Base-by-base conservation (phyloP, 2,888 invertebrate species). In the Pocota personata region DNA sequence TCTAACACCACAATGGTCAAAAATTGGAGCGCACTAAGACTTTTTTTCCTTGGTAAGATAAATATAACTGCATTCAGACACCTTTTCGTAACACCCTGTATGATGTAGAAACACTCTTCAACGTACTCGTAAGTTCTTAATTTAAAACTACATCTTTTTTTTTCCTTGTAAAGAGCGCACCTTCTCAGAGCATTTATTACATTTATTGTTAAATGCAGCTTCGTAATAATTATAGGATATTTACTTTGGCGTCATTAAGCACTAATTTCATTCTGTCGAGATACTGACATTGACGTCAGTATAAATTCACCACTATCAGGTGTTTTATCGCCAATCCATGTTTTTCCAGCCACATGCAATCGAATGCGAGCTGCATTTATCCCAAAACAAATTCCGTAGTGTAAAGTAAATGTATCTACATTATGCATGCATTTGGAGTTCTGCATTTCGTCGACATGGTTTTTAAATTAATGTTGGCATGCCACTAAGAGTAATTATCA, bases 391-490 rank as follows among this genome's bases (percentile, higher is more conserved):
- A 14, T 40, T 1, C 5, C 14, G 6, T 40, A 3, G 14, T 35
- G 52, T 46, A 57, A 66, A 35, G 52, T 55, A 66, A 75, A 35
- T 75, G 55, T 75, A 57, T 27, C 43, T 50, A 37, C 19, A n/a
- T 24, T 14, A 12, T 10, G 1, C 27, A 77, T 77, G 37, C 30
- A 58, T 73, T 58, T 66, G 32, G 4, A 52, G 66, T 50, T 67
- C 37, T 40, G 79, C 12, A 50, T 43, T 35, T 73, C 72, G 58
- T 72, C 79, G 79, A 80, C 79, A 80, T 73, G 79, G 52, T 80
- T 73, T 80, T 80, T 50, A 66, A 80, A 66, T 80, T 80, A 80
- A 80, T 66, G 73, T 7, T 73, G 72, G 48, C 73, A 66, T 67
- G 66, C 64, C 58, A 80, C 73, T 73, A 66, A 66, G 52, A 35